Percentiles rank a stretch among this genome's conserved stretches.
Evolutionary conservation across 2,888 invertebrate species (phyloP).

Genomic region (Eupithecia abbreviata): DNA sequence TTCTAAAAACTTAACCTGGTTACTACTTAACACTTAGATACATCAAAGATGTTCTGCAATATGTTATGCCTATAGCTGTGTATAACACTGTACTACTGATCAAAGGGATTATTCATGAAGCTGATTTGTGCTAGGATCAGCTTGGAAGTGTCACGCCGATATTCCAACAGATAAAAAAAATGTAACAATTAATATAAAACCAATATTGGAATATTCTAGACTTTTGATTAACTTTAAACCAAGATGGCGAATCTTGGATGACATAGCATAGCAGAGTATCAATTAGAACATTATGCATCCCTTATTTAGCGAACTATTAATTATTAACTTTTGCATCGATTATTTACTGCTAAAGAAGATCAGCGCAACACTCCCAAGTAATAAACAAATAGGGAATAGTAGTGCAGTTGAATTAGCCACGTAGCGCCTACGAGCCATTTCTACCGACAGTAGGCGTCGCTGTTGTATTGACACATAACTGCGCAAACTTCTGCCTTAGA

Average conservation of each 20-base stretch:
- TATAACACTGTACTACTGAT: conserved; percentile 39
- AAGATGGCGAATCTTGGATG: conserved; percentile 13
- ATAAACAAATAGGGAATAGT: conserved; percentile 25
- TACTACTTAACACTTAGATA: conserved; percentile 35
- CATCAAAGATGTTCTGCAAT: conserved; percentile 36
- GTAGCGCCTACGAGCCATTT: conserved; percentile 55
- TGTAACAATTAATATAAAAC: background rate
- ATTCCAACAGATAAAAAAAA: background rate
- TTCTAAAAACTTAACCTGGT: conserved; percentile 42
- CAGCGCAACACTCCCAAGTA: conserved; percentile 27
- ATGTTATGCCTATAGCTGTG: conserved; percentile 29
- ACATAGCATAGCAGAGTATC: background rate
- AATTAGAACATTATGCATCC: background rate
- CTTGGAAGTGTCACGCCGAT: conserved; percentile 31
- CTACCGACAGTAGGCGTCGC: conserved; percentile 52
- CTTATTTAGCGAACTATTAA: background rate
- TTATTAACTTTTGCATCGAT: background rate
- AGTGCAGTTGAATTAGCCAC: conserved; percentile 57
- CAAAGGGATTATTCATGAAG: conserved; percentile 45
- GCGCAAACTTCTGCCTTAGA: conserved; percentile 91
- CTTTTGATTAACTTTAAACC: conserved; percentile 4
- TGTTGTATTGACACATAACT: conserved; percentile 87
- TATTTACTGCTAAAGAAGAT: background rate
- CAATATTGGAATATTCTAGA: background rate
- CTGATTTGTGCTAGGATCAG: conserved; percentile 41